Conservation (phyloP, 2,888 invertebrate species). For the Gandaritis pyraliata region DNA sequence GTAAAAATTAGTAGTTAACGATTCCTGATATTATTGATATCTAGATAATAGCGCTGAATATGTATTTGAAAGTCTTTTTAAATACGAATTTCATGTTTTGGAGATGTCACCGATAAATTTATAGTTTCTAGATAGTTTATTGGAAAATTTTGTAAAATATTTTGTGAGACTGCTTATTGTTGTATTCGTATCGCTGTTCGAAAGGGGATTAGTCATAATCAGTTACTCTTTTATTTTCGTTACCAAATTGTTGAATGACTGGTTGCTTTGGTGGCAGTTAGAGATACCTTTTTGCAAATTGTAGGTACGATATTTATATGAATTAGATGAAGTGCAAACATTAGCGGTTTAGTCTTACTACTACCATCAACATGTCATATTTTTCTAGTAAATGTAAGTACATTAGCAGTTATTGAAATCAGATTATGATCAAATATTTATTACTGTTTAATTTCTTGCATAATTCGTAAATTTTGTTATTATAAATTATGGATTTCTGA, state of each 20-base stretch:
- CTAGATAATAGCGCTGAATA: slow-evolving; percentile 78
- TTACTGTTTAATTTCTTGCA: slow-evolving; percentile 81
- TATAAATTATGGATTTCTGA: slow-evolving; percentile 82
- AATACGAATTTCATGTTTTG: slow-evolving; percentile 72
- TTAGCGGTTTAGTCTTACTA: slow-evolving; percentile 50
- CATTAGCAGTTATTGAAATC: slow-evolving; percentile 68
- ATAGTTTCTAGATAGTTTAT: slow-evolving; percentile 82
- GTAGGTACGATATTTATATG: slow-evolving; percentile 52
- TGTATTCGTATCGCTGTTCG: slow-evolving; percentile 81
- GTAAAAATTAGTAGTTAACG: slow-evolving; percentile 80
- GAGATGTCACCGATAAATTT: slow-evolving; percentile 74
- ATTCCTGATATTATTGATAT: slow-evolving; percentile 83
- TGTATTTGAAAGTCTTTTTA: slow-evolving; percentile 79
- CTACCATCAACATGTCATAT: slow-evolving; percentile 66
- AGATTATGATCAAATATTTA: slow-evolving; percentile 83
- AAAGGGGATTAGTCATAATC: slow-evolving; percentile 74
- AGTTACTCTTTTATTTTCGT: slow-evolving; percentile 81
- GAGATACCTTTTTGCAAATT: slow-evolving; percentile 61
- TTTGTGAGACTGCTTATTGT: slow-evolving; percentile 85
- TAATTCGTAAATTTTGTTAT: slow-evolving; percentile 82
- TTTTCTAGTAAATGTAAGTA: slow-evolving; percentile 58
- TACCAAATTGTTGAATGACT: slow-evolving; percentile 83
- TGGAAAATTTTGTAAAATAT: slow-evolving; percentile 80
- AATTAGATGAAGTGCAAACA: slow-evolving; percentile 42
- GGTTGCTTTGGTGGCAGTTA: slow-evolving; percentile 79